Percentiles rank a stretch among this genome's conserved stretches.
Conservation (phyloP, 2,113 vertebrate genomes). For the Cariama cristata region DNA sequence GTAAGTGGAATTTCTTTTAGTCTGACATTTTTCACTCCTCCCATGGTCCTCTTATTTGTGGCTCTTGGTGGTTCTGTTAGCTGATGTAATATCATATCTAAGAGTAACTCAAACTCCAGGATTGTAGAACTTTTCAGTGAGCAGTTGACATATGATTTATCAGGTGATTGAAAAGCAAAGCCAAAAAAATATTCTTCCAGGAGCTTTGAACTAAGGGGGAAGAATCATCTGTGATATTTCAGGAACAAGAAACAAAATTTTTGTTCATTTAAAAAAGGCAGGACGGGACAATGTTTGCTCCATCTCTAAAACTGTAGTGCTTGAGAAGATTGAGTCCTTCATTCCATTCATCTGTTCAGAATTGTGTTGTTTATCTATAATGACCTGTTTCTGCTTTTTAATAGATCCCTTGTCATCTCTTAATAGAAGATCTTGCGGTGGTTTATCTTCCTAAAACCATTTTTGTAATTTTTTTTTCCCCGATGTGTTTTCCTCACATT, state of each 20-base stretch:
- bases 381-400: background rate
- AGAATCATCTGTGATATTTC: background rate
- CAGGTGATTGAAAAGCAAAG: background rate
- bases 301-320: background rate
- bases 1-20: background rate
- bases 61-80: background rate
- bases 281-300: background rate
- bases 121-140: background rate
- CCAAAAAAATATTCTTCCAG: background rate
- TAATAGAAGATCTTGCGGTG: background rate
- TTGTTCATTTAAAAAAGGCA: background rate
- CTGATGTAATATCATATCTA: background rate
- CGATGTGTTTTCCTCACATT: background rate
- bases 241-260: background rate
- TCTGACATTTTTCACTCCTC: background rate
- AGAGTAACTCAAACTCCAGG: background rate
- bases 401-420: background rate
- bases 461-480: background rate
- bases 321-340: background rate
- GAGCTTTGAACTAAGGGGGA: background rate
- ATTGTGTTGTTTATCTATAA: background rate
- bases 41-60: background rate
- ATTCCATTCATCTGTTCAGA: background rate
- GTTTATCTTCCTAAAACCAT: background rate
- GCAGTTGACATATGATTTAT: background rate